phyloP scores from a whole-genome alignment of 2,113 vertebrate species.

The Trogon surrucura region DNA sequence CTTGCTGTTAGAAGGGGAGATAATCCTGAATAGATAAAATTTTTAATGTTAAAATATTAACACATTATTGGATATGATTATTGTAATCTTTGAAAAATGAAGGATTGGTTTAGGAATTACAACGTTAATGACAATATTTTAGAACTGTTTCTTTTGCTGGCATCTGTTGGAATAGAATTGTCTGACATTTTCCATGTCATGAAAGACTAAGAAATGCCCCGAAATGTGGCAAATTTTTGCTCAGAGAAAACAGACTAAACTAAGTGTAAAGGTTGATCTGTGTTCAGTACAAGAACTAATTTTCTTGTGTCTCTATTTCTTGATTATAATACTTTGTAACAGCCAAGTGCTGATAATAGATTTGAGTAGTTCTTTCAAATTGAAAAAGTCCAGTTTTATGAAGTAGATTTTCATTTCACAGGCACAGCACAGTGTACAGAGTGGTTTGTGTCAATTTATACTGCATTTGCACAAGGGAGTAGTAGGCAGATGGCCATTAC shows the following conservation, averaged over 20 bases:
- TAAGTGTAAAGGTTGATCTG: fast-evolving
- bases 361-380: background rate
- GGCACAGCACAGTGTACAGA: background rate
- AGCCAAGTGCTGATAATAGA: background rate
- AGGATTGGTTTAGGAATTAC: background rate
- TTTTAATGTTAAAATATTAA: conserved; percentile 30
- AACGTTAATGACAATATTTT: background rate
- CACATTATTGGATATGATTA: background rate
- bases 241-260: background rate
- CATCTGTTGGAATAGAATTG: background rate
- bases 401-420: background rate
- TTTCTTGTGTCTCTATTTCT: background rate
- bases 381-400: background rate
- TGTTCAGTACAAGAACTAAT: background rate
- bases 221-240: background rate
- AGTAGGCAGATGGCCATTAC: background rate
- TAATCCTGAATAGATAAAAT: conserved; percentile 14
- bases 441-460: background rate
- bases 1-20: background rate
- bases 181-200: background rate
- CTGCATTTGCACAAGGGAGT: fast-evolving
- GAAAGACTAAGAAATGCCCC: background rate
- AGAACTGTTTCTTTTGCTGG: background rate
- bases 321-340: background rate
- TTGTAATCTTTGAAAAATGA: conserved; percentile 1